Percentiles rank a stretch among this genome's conserved stretches.
Evolutionary conservation across 2,888 invertebrate genomes (phyloP).

Genomic region (Acrocyrtus sp.): DNA sequence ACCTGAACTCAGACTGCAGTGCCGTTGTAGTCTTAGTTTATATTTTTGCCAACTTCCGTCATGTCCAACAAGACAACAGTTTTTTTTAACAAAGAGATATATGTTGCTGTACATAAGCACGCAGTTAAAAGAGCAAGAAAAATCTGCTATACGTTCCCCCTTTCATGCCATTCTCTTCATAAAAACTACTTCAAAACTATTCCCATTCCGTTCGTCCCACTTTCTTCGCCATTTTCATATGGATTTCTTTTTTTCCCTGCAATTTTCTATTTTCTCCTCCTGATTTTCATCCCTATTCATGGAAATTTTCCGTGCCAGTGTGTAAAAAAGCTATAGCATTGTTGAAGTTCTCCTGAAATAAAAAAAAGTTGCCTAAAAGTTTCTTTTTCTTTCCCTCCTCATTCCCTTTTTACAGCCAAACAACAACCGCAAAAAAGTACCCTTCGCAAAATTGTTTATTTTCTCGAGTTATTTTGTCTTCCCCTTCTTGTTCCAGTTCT

Average conservation of each 20-base stretch:
- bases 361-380: constrained; percentile 16
- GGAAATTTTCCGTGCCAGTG: constrained; percentile 8
- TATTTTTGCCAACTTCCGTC: no score
- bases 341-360: no score
- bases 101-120: no score
- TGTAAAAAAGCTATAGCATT: constrained; percentile 14
- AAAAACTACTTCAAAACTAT: constrained; percentile 28
- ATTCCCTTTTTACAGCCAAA: background rate
- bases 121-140: background rate
- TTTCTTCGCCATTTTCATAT: constrained; percentile 6
- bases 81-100: no score
- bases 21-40: no score
- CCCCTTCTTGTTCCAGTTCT: no score
- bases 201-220: constrained; percentile 30
- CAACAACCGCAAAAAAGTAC: no score
- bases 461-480: no score
- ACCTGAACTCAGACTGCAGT: no score
- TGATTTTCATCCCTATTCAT: no score
- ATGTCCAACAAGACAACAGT: no score
- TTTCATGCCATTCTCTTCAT: constrained; percentile 7
- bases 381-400: constrained; percentile 1
- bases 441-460: constrained; percentile 11
- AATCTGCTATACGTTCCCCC: constrained; percentile 1
- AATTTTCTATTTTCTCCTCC: no score
- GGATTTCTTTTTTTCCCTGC: background rate